Conservation (phyloP, 2,888 invertebrate genomes). For the Leptothorax acervorum region DNA sequence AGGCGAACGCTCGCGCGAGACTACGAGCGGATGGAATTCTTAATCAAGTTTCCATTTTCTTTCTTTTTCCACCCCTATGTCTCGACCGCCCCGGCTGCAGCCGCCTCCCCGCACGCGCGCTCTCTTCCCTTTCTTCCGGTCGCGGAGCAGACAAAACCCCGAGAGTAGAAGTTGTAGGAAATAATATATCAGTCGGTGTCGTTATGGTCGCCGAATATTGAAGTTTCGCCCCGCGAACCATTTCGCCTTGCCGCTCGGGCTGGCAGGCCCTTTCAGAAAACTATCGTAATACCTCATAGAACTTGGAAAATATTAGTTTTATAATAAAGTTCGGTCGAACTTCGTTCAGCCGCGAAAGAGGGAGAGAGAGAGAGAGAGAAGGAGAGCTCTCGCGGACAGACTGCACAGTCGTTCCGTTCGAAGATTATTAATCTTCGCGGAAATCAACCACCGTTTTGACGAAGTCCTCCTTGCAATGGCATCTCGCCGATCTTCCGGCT, state of each 20-base stretch:
- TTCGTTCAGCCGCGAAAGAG: conserved; percentile 57
- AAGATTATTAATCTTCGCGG: conserved; percentile 74
- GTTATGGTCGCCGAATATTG: conserved; percentile 81
- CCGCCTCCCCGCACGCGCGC: not conserved
- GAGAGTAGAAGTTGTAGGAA: conserved; percentile 77
- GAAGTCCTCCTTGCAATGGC: conserved; percentile 58
- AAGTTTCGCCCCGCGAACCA: conserved; percentile 75
- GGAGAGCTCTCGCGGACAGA: conserved; percentile 16
- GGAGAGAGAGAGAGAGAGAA: conserved; percentile 59
- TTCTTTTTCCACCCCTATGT: conserved; percentile 38
- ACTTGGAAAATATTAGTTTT: conserved; percentile 79
- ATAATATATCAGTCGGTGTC: conserved; percentile 80
- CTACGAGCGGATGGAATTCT: conserved; percentile 64
- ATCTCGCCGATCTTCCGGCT: conserved; percentile 43
- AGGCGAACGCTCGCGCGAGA: conserved; percentile 16
- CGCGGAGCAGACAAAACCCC: conserved; percentile 62
- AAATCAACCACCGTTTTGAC: conserved; percentile 72
- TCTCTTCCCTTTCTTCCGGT: conserved; percentile 37
- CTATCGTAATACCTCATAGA: conserved; percentile 80
- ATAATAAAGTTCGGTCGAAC: conserved; percentile 77
- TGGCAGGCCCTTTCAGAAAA: conserved; percentile 76
- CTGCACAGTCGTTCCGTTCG: conserved; percentile 63
- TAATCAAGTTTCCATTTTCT: conserved; percentile 76
- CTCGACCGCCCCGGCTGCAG: not conserved
- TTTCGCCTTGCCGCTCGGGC: conserved; percentile 69